Percentiles rank a stretch among this genome's conserved stretches.
phyloP scores from a whole-genome alignment of 2,113 vertebrate genomes.

The Motacilla tschutschensis region DNA sequence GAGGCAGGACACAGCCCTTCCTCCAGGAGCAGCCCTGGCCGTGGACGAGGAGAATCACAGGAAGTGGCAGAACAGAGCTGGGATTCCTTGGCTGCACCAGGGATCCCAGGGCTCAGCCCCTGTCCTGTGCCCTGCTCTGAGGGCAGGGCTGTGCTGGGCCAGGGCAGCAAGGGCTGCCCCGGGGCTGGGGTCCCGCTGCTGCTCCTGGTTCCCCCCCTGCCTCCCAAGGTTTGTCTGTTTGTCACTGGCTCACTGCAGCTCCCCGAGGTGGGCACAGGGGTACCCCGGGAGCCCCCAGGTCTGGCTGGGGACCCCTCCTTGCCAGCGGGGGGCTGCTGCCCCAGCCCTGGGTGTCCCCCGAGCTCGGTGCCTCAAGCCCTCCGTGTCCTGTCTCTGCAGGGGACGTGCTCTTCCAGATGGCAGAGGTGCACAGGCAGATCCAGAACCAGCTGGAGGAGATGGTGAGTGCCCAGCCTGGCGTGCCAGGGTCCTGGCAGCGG shows the following conservation, averaged over 20 bases:
- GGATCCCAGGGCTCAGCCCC: background rate
- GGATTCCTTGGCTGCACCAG: background rate
- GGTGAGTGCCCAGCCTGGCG: constrained; percentile 72
- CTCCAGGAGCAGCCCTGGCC: background rate
- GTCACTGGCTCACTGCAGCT: background rate
- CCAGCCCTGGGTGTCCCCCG: fast-evolving
- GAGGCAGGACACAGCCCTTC: constrained; percentile 3
- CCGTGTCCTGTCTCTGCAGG: constrained; percentile 71
- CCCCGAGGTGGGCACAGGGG: background rate
- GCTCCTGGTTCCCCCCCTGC: constrained; percentile 34
- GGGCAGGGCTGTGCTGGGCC: background rate
- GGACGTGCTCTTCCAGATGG: constrained; percentile 99
- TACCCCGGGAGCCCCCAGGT: background rate
- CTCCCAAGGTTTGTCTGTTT: constrained; percentile 68
- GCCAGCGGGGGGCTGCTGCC: background rate
- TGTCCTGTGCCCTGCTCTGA: background rate
- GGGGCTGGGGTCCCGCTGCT: background rate
- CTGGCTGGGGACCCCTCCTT: background rate
- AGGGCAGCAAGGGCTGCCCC: background rate
- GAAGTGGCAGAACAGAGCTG: background rate
- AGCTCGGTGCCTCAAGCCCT: background rate
- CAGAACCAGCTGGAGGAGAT: constrained; percentile 97
- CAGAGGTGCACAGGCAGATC: constrained; percentile 96
- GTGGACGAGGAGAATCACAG: background rate
- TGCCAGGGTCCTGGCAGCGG: fast-evolving